A percentile compares a stretch with the other conserved stretches of the same genome.
Evolutionary conservation across 2,888 invertebrate species (phyloP).

Genomic region (Euplexia lucipara): DNA sequence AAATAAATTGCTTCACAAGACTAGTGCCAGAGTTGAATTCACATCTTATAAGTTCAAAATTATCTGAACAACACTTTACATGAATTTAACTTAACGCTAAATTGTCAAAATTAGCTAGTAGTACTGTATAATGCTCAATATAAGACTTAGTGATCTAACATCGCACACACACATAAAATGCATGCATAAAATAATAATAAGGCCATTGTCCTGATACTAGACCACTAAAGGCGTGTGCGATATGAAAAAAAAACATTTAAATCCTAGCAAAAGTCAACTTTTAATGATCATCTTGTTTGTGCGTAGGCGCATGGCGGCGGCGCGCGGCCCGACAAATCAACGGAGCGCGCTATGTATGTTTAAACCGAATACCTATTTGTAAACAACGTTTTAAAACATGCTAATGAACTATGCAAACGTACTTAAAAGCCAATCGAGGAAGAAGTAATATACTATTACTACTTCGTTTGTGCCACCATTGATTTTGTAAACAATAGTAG

Average conservation of each 20-base stretch:
- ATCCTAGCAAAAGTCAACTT: background rate
- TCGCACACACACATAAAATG: background rate
- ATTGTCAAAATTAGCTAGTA: no score
- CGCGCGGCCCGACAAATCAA: background rate
- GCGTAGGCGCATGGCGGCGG: background rate
- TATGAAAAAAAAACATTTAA: background rate
- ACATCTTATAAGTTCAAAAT: no score
- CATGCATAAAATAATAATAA: background rate
- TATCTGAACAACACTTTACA: no score
- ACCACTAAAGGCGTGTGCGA: no score
- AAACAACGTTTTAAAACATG: slow-evolving; percentile 14
- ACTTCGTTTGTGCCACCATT: background rate
- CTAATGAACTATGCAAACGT: slow-evolving; percentile 13
- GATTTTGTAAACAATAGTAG: no score
- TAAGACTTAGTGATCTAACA: no score
- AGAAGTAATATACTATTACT: background rate
- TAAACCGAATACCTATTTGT: slow-evolving; percentile 6
- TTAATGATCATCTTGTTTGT: background rate
- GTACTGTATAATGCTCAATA: no score
- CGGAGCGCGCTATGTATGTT: no score
- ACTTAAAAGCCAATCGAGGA: slow-evolving; percentile 9
- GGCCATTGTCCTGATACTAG: background rate
- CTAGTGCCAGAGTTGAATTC: no score
- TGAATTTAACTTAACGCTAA: no score
- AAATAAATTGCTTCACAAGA: no score